phyloP scores from a whole-genome alignment of 2,797 vertebrate species.

The Coilia nasus region DNA sequence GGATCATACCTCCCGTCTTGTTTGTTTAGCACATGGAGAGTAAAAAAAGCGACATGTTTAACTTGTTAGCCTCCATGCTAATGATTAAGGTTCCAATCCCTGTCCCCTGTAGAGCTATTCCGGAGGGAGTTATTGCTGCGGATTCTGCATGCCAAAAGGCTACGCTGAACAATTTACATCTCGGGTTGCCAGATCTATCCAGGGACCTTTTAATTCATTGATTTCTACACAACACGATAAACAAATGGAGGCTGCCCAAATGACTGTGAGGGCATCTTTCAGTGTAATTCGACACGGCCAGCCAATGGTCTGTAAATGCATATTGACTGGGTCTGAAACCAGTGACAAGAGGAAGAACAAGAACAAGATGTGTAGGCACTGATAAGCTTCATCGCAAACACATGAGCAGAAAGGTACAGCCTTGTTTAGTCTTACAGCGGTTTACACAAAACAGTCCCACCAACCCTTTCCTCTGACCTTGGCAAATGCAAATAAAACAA shows the following conservation, averaged over 20 bases:
- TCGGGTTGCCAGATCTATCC: constrained; percentile 34
- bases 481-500: not conserved
- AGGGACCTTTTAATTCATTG: constrained; percentile 14
- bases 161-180: constrained; percentile 45
- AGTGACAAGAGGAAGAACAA: not conserved
- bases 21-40: constrained; percentile 33
- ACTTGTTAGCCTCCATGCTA: constrained; percentile 50
- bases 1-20: constrained; percentile 42
- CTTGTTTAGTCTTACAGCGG: not conserved
- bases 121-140: constrained; percentile 45
- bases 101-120: constrained; percentile 50
- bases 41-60: constrained; percentile 51
- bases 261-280: constrained; percentile 1
- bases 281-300: not conserved
- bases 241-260: constrained; percentile 5
- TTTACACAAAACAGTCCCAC: not conserved
- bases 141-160: constrained; percentile 50
- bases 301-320: constrained; percentile 15
- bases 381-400: not conserved
- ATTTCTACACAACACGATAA: constrained; percentile 33
- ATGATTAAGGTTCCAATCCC: constrained; percentile 58
- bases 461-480: not conserved
- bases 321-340: constrained; percentile 26
- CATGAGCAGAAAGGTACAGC: not conserved
- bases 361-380: not conserved